Evolutionary conservation across 2,888 invertebrate genomes (phyloP), one percentile per base, ranked within the genome.

Genomic region (Andrena minutula): DNA sequence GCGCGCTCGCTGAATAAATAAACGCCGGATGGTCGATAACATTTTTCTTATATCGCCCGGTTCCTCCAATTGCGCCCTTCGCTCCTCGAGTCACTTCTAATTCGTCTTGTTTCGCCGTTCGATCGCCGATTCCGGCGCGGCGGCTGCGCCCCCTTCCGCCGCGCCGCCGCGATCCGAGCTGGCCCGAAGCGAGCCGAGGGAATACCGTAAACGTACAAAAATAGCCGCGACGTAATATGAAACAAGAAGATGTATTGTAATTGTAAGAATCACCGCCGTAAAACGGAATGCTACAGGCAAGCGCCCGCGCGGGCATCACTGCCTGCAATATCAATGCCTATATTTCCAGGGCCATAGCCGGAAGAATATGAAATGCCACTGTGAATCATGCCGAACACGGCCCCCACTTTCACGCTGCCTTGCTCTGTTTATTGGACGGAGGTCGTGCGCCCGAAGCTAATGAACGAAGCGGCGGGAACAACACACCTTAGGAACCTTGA

Each of bases 21-120:
- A 83, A 82, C 73, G 49, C n/a, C 77, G 66, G 66, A 83, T 77
- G 77, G 49, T 81, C 83, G 82, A 81, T 83, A 81, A 74, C 76
- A 81, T 74, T 71, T 77, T 82, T 80, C 75, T 75, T 75, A 69
- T 70, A 69, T 68, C 73, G 65, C n/a, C n/a, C 30, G 16, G 49
- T 73, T 66, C 47, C 26, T 35, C 73, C 69, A 51, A 73, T 56
- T 68, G 30, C 68, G 47, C 23, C 68, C 32, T 28, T 56, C 58
- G 35, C 28, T 7, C n/a, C 10, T 49, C 47, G 41, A 28, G 16
- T 23, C 5, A 8, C 51, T 26, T 26, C 63, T 32, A 49, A 49
- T 65, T 69, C 58, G 58, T 30, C 58, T 41, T 16, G 23, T 16
- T 28, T 51, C 10, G 47, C 30, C 12, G 30, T n/a, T 28, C 58